Percentiles rank a stretch among this genome's conserved stretches.
Conservation (phyloP, 2,888 invertebrate species). For the Ethmia dodecea region DNA sequence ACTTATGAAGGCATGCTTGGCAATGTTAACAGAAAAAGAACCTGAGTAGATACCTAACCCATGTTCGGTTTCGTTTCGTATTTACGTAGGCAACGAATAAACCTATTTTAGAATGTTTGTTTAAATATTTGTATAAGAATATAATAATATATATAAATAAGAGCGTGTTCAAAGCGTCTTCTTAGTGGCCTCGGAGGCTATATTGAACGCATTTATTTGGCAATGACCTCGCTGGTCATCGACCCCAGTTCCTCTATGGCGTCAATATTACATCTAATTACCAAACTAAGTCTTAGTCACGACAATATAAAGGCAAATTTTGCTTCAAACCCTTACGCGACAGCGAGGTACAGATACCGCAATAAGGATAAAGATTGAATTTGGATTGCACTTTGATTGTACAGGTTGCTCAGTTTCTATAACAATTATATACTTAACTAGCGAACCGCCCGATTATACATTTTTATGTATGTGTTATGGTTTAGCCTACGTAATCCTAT, state of each 20-base stretch:
- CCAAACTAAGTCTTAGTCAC: slow-evolving; percentile 20
- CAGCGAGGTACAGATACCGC: too few relatives aligned
- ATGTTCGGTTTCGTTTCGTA: too few relatives aligned
- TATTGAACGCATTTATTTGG: slow-evolving; percentile 62
- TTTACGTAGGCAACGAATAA: too few relatives aligned
- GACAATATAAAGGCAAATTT: slow-evolving; percentile 15
- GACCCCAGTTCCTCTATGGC: slow-evolving; percentile 31
- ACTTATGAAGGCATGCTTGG: too few relatives aligned
- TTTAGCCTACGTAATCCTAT: too few relatives aligned
- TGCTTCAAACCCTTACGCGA: slow-evolving; percentile 5
- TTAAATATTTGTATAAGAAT: too few relatives aligned
- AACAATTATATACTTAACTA: not conserved
- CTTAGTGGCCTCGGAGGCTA: slow-evolving; percentile 53
- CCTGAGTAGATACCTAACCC: too few relatives aligned
- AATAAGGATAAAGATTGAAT: slow-evolving; percentile 22
- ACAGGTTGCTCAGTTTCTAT: slow-evolving; percentile 8
- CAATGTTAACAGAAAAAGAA: too few relatives aligned
- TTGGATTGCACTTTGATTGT: slow-evolving; percentile 11
- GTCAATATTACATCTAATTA: slow-evolving; percentile 16
- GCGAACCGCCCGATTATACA: too few relatives aligned
- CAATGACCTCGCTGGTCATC: slow-evolving; percentile 68
- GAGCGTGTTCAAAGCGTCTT: slow-evolving; percentile 44
- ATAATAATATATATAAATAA: too few relatives aligned
- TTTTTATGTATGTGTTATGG: too few relatives aligned
- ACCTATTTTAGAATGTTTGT: too few relatives aligned